These are phyloP conservation scores for Thaleichthys pacificus DNA, from an alignment of 2,797 vertebrate species.

Conservation along the genomic window DNA sequence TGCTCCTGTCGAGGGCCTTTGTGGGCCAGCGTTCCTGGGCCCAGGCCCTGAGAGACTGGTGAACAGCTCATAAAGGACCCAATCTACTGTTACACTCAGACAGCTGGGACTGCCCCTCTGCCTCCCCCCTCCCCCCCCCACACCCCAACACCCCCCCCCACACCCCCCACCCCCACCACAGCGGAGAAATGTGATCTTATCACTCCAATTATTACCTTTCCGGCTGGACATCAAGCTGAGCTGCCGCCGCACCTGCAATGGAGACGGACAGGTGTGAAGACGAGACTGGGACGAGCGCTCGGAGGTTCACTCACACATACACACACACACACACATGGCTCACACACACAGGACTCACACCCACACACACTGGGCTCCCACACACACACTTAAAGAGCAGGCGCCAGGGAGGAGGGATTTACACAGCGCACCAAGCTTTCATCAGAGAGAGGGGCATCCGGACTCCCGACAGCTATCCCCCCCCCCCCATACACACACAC, in stretches of 20 bases:
- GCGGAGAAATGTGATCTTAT: neutral
- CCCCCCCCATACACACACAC: neutral
- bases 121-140: too few relatives aligned
- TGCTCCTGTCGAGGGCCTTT: neutral
- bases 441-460: slow-evolving; percentile 12
- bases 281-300: neutral
- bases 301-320: neutral
- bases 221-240: neutral
- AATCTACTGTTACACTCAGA: neutral
- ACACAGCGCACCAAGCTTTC: slow-evolving; percentile 25
- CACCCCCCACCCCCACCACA: neutral
- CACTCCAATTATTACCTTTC: neutral
- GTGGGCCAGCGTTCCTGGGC: neutral
- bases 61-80: neutral
- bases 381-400: neutral
- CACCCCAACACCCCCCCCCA: neutral
- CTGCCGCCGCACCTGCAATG: neutral
- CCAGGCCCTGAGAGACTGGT: neutral
- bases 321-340: too few relatives aligned
- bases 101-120: neutral
- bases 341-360: too few relatives aligned
- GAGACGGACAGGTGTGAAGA: neutral
- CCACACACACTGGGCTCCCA: too few relatives aligned
- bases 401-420: slow-evolving; percentile 23
- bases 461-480: neutral